These are phyloP conservation scores for Epistrophella euchroma DNA, from an alignment of 2,888 invertebrate species.

Conservation along the genomic window DNA sequence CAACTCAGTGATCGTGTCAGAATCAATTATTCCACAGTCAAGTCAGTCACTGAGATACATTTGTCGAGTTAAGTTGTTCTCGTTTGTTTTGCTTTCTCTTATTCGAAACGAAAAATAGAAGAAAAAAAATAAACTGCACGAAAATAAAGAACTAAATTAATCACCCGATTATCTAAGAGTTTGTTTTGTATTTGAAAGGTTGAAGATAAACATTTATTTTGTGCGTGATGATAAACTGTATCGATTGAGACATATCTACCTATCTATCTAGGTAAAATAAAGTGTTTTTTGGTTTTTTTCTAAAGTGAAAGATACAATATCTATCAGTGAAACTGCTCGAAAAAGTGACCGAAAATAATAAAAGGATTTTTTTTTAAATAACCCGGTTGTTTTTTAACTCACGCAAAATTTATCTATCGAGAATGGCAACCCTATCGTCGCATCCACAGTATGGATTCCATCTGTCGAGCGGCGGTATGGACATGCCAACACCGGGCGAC, in stretches of 20 bases:
- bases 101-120: constrained; percentile 39
- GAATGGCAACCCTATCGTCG: constrained; percentile 83
- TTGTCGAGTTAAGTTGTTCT: constrained; percentile 76
- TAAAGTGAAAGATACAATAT: constrained; percentile 20
- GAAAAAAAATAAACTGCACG: constrained; percentile 48
- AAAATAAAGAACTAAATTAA: constrained; percentile 20
- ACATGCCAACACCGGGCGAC: constrained; percentile 82
- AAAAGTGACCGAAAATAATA: constrained; percentile 24
- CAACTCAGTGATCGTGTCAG: constrained; percentile 74
- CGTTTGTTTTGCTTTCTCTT: constrained; percentile 67
- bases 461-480: constrained; percentile 81
- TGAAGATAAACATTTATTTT: constrained; percentile 7
- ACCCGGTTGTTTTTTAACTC: constrained; percentile 43
- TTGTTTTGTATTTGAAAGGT: constrained; percentile 27
- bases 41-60: constrained; percentile 78
- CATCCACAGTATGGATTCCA: constrained; percentile 84
- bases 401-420: constrained; percentile 67
- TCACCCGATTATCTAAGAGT: constrained; percentile 23
- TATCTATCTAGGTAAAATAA: too few relatives aligned
- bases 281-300: not conserved
- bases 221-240: constrained; percentile 67
- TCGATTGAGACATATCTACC: constrained; percentile 20
- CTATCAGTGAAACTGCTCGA: not conserved
- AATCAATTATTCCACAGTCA: constrained; percentile 77
- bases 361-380: constrained; percentile 34